Conservation (phyloP, 2,797 vertebrate genomes). For the Tokudaia tokunoshimensis region DNA sequence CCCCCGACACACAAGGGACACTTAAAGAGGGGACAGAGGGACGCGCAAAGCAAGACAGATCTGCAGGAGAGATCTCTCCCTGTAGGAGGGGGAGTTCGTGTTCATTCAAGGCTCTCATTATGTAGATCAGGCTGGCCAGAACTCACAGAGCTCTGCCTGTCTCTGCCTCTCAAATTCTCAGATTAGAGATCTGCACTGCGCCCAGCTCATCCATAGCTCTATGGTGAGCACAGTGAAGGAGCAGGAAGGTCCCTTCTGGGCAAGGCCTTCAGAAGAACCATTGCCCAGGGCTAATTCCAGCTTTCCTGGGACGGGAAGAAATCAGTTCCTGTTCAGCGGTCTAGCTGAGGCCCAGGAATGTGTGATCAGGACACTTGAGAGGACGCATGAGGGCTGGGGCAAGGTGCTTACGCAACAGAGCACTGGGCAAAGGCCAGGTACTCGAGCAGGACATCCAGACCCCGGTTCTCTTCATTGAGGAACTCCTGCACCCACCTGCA, state of each 20-base stretch:
- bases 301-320: neutral
- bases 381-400: accelerated
- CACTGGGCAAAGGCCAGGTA: slow-evolving; percentile 95
- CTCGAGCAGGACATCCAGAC: slow-evolving; percentile 94
- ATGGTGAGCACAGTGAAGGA: neutral
- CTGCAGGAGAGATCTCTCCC: neutral
- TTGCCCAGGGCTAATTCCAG: neutral
- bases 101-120: neutral
- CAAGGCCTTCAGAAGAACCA: neutral
- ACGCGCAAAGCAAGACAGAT: neutral
- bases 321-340: neutral
- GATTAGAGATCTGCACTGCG: neutral
- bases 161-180: neutral
- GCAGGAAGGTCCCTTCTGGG: neutral
- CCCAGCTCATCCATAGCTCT: neutral
- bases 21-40: neutral
- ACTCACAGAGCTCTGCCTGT: neutral
- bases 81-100: neutral
- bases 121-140: neutral
- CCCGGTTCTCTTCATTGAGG: slow-evolving; percentile 94
- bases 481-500: slow-evolving; percentile 97
- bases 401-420: slow-evolving; percentile 90
- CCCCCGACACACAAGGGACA: neutral
- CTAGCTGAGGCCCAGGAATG: accelerated
- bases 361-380: neutral